These are phyloP conservation scores for Caerostris darwini DNA, from an alignment of 1,140 invertebrate genomes.

Conservation along the genomic window DNA sequence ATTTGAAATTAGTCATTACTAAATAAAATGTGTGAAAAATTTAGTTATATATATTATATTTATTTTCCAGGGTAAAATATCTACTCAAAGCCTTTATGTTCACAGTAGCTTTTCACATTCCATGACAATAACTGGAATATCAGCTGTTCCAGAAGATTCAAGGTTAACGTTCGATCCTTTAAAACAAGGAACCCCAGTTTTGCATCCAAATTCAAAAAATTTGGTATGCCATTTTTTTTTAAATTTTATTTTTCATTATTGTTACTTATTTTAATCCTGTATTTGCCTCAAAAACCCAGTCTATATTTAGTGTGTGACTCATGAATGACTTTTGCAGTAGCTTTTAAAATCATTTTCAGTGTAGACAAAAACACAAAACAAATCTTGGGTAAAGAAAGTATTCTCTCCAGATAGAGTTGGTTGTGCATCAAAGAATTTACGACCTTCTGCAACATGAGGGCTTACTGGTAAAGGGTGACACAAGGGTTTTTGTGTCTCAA, in stretches of 20 bases:
- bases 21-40: too few species aligned
- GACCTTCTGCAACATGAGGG: too few species aligned
- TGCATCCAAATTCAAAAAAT: constrained; percentile 81
- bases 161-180: constrained; percentile 81
- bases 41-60: too few species aligned
- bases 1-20: too few species aligned
- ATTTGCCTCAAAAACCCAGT: neutral
- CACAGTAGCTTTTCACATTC: constrained; percentile 88
- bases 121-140: constrained; percentile 86
- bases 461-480: too few species aligned
- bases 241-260: neutral
- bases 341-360: too few species aligned
- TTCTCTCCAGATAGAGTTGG: too few species aligned
- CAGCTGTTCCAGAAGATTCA: constrained; percentile 83
- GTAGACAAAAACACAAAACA: too few species aligned
- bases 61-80: constrained; percentile 88
- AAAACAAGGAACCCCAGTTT: constrained; percentile 76
- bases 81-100: constrained; percentile 87
- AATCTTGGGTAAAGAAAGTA: too few species aligned
- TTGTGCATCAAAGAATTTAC: too few species aligned
- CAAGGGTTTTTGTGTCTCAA: too few species aligned
- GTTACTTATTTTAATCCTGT: neutral
- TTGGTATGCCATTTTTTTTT: constrained; percentile 76
- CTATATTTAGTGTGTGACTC: neutral
- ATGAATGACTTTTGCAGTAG: neutral